Percentiles rank a stretch among this genome's conserved stretches.
These are phyloP conservation scores for Caenorhabditis afra DNA, from an alignment of 2,888 invertebrate species.

Conservation along the genomic window DNA sequence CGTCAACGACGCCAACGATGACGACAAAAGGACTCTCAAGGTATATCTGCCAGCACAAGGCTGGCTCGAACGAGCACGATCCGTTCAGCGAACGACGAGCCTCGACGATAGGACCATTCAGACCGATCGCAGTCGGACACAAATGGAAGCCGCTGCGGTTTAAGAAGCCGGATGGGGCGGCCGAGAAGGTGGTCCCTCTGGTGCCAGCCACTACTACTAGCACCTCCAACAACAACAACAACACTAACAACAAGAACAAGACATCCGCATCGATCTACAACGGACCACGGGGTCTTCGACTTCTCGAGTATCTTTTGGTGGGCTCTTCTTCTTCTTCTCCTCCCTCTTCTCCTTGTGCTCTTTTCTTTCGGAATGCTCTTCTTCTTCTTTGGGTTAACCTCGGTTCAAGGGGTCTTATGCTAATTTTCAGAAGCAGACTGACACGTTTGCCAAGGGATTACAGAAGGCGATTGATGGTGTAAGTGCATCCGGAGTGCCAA, in stretches of 20 bases:
- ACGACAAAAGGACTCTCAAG: slow-evolving; percentile 52
- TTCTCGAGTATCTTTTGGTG: slow-evolving; percentile 71
- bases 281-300: slow-evolving; percentile 47
- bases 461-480: slow-evolving; percentile 60
- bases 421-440: slow-evolving; percentile 61
- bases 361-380: slow-evolving; percentile 22
- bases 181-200: slow-evolving; percentile 15
- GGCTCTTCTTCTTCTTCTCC: slow-evolving; percentile 54
- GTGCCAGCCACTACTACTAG: slow-evolving; percentile 9
- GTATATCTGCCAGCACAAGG: slow-evolving; percentile 69
- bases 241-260: too few species aligned
- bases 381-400: slow-evolving; percentile 19
- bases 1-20: slow-evolving; percentile 21
- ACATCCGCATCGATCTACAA: slow-evolving; percentile 12
- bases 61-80: slow-evolving; percentile 61
- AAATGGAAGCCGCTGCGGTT: slow-evolving; percentile 61
- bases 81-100: slow-evolving; percentile 61
- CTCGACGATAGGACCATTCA: slow-evolving; percentile 67
- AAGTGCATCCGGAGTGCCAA: slow-evolving; percentile 55
- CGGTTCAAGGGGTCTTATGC: too few species aligned
- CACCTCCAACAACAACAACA: too few species aligned
- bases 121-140: slow-evolving; percentile 64
- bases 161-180: slow-evolving; percentile 59
- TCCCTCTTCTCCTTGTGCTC: slow-evolving; percentile 34
- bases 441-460: slow-evolving; percentile 57